Evolutionary conservation across 2,888 invertebrate genomes (phyloP), one percentile per base, ranked within the genome.

Genomic region (Caenorhabditis imperialis): DNA sequence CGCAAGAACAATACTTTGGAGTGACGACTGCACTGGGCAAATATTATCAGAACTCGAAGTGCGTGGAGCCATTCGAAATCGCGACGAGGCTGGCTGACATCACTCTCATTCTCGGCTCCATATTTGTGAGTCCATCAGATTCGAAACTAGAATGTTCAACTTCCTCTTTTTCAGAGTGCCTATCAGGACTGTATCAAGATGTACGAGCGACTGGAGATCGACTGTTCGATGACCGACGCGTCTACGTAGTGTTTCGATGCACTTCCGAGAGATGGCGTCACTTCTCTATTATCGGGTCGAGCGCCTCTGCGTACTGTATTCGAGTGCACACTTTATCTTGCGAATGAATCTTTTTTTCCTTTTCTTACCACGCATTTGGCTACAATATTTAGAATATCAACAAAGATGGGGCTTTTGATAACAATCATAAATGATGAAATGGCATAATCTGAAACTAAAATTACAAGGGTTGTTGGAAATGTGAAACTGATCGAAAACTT

Each of bases 71-170:
- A 1, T 48, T 33, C 20, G 48, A 48, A 10, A 48, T 48, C 27
- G 57, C 71, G 14, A 57, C 62, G 12, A 20, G 71, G 18, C n/a
- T 72, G 25, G 71, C 62, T 3, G 63, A 72, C 27, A 35, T 72
- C 3, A 55, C 63, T 1, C 45, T 72, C n/a, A 27, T 72, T 23
- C 51, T 72, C 48, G 71, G 71, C 14, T 44, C 57, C 1, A 35
- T 72, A 0, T 72, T 72, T 37, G 71, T 61, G n/a, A 38, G 61
- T 58, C 30, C 10, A 6, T 7, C 12, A 12, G 18, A 7, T 47
- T 16, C 25, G 10, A 48, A 48, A 8, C 12, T 48, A 10, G 4
- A 14, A n/a, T 40, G 16, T 16, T 22, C 20, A 55, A 14, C 8
- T 20, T 14, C n/a, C 23, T 38, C 10, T 16, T 33, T 30, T 55